Conservation (phyloP, 2,888 invertebrate species). For the Drosophila infuscata region DNA sequence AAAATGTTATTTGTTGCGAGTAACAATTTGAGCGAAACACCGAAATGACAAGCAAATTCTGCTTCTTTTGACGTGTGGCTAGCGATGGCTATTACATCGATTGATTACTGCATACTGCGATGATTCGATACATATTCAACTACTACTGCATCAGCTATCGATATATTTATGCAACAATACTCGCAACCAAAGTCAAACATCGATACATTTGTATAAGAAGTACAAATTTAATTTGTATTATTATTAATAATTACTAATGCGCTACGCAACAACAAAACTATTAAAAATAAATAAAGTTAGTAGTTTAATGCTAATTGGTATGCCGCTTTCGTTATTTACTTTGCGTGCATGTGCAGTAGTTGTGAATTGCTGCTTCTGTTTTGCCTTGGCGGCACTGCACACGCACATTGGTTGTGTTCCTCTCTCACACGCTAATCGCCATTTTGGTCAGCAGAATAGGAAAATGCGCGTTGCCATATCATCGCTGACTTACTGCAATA, state of each 20-base stretch:
- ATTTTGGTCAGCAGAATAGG: constrained; percentile 30
- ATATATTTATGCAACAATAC: constrained; percentile 3
- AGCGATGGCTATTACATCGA: constrained; percentile 29
- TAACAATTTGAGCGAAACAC: constrained; percentile 58
- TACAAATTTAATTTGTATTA: background rate
- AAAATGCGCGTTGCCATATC: constrained; percentile 66
- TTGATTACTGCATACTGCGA: background rate
- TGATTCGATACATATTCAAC: constrained; percentile 1
- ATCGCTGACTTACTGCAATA: constrained; percentile 47
- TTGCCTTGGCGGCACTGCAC: constrained; percentile 39
- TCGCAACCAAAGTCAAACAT: background rate
- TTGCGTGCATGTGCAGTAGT: constrained; percentile 18
- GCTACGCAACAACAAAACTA: background rate
- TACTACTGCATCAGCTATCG: constrained; percentile 12
- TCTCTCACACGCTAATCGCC: constrained; percentile 26
- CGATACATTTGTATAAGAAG: constrained; percentile 14
- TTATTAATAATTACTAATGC: background rate
- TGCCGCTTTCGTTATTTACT: constrained; percentile 12
- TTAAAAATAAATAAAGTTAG: background rate
- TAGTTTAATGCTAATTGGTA: constrained; percentile 1
- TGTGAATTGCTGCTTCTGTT: constrained; percentile 24
- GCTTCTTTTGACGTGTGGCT: constrained; percentile 42
- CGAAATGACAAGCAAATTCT: constrained; percentile 75
- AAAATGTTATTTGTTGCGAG: constrained; percentile 43
- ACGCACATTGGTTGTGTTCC: constrained; percentile 26